Percentiles rank a stretch among this genome's conserved stretches.
Conservation (phyloP, 2,797 vertebrate species). For the Uromys caudimaculatus region DNA sequence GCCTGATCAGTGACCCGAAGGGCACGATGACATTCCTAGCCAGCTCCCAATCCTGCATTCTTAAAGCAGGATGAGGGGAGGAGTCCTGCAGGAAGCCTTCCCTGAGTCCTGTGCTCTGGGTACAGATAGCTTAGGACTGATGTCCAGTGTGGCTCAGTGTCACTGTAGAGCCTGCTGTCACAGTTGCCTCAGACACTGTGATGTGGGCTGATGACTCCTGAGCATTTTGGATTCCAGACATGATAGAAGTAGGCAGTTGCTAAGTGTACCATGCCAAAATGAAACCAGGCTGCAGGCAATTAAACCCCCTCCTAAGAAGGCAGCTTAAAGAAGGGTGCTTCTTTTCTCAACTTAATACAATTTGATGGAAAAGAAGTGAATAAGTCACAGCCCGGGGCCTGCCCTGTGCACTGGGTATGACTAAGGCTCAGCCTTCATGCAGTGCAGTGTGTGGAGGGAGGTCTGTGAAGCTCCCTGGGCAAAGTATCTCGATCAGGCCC, state of each 20-base stretch:
- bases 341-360: constrained; percentile 56
- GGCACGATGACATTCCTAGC: neutral
- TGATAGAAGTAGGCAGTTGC: constrained; percentile 2
- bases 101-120: neutral
- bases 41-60: neutral
- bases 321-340: constrained; percentile 17
- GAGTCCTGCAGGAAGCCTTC: neutral
- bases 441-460: neutral
- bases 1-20: neutral
- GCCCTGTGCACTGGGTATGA: neutral
- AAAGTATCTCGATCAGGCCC: neutral
- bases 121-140: neutral
- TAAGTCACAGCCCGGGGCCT: neutral
- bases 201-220: constrained; percentile 36
- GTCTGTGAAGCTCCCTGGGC: neutral
- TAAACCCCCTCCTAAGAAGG: constrained; percentile 36
- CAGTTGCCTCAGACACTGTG: neutral
- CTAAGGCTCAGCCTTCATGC: neutral
- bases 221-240: constrained; percentile 56
- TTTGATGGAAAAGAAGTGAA: constrained; percentile 5
- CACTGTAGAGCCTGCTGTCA: neutral
- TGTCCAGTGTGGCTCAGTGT: neutral
- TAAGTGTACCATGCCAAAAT: constrained; percentile 47
- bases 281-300: constrained; percentile 36
- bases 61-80: neutral